Evolutionary conservation across 2,113 vertebrate species (phyloP).

Genomic region (Ranitomeya variabilis): DNA sequence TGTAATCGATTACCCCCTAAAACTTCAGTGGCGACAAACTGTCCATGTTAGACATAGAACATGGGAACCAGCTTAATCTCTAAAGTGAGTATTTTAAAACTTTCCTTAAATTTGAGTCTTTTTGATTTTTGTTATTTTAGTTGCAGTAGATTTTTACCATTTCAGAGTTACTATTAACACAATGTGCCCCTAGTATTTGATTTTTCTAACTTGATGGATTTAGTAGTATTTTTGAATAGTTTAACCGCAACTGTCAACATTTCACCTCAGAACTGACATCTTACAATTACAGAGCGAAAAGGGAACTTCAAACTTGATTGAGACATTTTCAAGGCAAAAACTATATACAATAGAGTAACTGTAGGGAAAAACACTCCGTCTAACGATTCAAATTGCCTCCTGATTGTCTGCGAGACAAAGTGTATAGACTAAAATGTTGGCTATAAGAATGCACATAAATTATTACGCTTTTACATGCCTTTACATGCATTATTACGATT

Average conservation of each 20-base stretch:
- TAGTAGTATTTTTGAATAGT: background rate
- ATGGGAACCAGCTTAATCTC: background rate
- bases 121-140: background rate
- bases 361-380: background rate
- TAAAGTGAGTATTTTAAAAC: background rate
- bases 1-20: background rate
- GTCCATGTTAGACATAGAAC: background rate
- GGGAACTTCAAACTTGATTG: background rate
- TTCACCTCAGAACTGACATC: conserved; percentile 13
- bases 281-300: background rate
- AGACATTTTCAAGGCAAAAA: background rate
- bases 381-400: background rate
- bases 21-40: background rate
- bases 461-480: background rate
- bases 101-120: background rate
- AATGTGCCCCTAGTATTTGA: background rate
- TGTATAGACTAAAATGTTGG: background rate
- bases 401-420: background rate
- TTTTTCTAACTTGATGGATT: background rate
- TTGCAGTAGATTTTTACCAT: background rate
- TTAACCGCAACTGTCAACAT: conserved; percentile 8
- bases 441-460: background rate
- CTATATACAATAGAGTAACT: background rate
- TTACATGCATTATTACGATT: background rate
- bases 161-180: conserved; percentile 1